Conservation (phyloP, 2,113 vertebrate genomes). For the Morone saxatilis region DNA sequence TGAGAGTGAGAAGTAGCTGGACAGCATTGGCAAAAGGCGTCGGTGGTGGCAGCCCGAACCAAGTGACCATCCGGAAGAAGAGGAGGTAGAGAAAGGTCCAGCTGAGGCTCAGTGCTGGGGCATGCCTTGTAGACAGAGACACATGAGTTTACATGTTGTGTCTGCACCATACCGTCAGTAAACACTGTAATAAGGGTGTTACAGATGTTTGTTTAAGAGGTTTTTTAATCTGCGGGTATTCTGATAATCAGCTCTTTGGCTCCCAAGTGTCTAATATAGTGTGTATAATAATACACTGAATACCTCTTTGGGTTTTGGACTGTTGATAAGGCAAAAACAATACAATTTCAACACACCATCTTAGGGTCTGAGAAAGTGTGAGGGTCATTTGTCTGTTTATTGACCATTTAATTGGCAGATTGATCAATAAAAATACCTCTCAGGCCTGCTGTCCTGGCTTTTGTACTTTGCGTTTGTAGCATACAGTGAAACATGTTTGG, state of each 20-base stretch:
- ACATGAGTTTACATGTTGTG: constrained; percentile 1
- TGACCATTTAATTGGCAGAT: neutral
- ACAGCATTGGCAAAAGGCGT: constrained; percentile 91
- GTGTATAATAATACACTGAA: neutral
- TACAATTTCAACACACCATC: neutral
- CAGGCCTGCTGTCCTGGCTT: neutral
- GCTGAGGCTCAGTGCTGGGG: constrained; percentile 85
- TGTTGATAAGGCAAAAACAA: neutral
- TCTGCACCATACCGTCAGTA: neutral
- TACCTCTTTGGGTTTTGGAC: neutral
- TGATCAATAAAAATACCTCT: neutral
- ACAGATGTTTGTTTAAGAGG: neutral
- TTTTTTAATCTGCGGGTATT: neutral
- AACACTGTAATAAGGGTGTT: neutral
- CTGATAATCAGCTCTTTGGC: too few relatives aligned
- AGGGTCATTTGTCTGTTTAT: too few relatives aligned
- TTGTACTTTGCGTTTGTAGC: neutral
- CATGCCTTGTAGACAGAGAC: constrained; percentile 78
- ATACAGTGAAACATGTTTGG: neutral
- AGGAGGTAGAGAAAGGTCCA: constrained; percentile 94
- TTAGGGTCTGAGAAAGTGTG: neutral
- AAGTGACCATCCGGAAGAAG: constrained; percentile 88
- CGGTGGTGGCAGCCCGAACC: constrained; percentile 86
- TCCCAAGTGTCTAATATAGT: too few relatives aligned
- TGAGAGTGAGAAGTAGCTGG: constrained; percentile 91